Conservation (phyloP, 2,797 vertebrate species). For the Lithobates pipiens region DNA sequence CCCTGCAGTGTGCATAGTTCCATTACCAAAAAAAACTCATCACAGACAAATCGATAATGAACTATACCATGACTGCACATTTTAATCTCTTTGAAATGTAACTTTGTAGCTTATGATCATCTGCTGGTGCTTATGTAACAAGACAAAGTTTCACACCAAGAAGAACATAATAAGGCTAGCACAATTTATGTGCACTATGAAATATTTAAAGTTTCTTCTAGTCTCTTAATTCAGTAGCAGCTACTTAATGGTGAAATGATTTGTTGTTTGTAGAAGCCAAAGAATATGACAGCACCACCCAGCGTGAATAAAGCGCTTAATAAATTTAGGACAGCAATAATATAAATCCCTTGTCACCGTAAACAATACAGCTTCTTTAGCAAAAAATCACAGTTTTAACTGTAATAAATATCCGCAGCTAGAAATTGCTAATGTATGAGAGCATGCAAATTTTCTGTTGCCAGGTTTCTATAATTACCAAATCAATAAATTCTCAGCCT, state of each 20-base stretch:
- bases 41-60: conserved; percentile 17
- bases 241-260: conserved; percentile 17
- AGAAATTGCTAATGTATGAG: background rate
- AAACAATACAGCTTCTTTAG: conserved; percentile 13
- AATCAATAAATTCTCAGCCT: conserved; percentile 1
- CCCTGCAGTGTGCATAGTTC: conserved; percentile 5
- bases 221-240: conserved; percentile 26
- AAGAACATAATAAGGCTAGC: background rate
- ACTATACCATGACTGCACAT: conserved; percentile 9
- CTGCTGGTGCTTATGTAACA: conserved; percentile 12
- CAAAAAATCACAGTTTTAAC: conserved; percentile 9
- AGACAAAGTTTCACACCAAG: conserved; percentile 1
- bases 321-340: conserved; percentile 7
- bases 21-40: conserved; percentile 20
- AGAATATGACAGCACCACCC: background rate
- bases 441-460: background rate
- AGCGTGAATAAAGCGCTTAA: conserved; percentile 6
- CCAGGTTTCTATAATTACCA: background rate
- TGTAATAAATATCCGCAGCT: background rate
- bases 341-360: conserved; percentile 14
- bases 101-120: background rate
- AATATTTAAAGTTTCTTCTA: conserved; percentile 6
- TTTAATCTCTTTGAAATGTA: conserved; percentile 13
- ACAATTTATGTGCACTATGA: conserved; percentile 30
- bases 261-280: conserved; percentile 8